These are phyloP conservation scores for Seriola quinqueradiata DNA, from an alignment of 2,113 vertebrate species.

Conservation along the genomic window DNA sequence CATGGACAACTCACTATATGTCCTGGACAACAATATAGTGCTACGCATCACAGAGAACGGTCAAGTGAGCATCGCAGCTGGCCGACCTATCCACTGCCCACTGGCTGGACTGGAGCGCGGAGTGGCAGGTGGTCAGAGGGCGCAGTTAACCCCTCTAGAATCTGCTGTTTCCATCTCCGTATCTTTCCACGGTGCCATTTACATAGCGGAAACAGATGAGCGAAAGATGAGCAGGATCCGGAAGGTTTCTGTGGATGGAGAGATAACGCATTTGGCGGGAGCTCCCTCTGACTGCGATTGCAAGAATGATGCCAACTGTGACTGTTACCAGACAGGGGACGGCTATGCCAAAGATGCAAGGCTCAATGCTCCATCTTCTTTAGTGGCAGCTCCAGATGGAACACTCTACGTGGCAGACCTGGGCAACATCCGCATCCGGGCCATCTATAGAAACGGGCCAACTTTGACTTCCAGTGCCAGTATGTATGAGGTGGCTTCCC, in stretches of 20 bases:
- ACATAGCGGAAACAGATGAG: constrained; percentile 95
- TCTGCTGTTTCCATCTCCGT: constrained; percentile 92
- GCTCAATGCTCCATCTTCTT: constrained; percentile 94
- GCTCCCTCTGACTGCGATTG: constrained; percentile 95
- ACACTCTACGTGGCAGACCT: constrained; percentile 95
- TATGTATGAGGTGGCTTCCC: constrained; percentile 94
- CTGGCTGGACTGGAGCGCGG: constrained; percentile 89
- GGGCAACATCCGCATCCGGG: constrained; percentile 96
- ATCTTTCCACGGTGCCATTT: constrained; percentile 93
- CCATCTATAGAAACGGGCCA: constrained; percentile 91
- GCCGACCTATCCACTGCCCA: constrained; percentile 94
- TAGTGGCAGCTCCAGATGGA: constrained; percentile 94
- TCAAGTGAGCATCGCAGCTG: constrained; percentile 94
- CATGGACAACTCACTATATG: constrained; percentile 97
- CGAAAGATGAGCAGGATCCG: constrained; percentile 96
- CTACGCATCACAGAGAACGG: constrained; percentile 96
- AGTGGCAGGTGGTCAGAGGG: constrained; percentile 86
- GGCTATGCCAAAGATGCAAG: constrained; percentile 98
- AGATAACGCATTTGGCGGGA: constrained; percentile 95
- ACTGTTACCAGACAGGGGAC: constrained; percentile 96
- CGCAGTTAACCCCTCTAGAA: constrained; percentile 92
- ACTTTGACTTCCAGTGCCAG: constrained; percentile 82
- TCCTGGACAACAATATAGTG: constrained; percentile 96
- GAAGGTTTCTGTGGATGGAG: constrained; percentile 94
- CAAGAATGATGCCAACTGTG: constrained; percentile 97